Percentiles rank a stretch among this genome's conserved stretches.
phyloP scores from a whole-genome alignment of 2,113 vertebrate genomes.

The Phylloscopus whistleri region DNA sequence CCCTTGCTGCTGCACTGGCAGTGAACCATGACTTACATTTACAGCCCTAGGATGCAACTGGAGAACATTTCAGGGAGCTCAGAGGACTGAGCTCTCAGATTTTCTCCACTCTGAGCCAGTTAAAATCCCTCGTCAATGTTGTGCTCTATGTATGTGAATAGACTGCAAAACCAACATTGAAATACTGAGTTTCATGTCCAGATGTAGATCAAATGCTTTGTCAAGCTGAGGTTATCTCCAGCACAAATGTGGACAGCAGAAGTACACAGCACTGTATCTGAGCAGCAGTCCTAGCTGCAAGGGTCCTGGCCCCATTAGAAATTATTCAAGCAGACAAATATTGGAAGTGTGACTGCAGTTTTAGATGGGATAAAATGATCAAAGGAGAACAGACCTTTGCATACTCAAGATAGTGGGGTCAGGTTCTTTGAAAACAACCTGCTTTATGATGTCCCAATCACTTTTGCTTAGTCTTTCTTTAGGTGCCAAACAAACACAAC shows the following conservation, averaged over 20 bases:
- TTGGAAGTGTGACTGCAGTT: neutral
- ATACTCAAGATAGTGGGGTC: neutral
- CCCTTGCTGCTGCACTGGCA: neutral
- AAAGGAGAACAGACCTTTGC: neutral
- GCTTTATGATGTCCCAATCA: neutral
- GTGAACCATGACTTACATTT: neutral
- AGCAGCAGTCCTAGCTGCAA: neutral
- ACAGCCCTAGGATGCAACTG: neutral
- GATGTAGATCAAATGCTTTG: neutral
- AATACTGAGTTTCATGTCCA: neutral
- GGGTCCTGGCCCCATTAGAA: neutral
- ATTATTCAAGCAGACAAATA: neutral
- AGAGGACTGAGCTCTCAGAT: neutral
- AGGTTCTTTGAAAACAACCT: neutral
- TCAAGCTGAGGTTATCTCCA: neutral
- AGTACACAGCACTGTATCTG: neutral
- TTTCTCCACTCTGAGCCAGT: neutral
- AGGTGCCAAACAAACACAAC: neutral
- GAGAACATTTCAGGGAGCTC: neutral
- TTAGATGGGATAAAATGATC: neutral
- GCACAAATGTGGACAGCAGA: neutral
- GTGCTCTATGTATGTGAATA: accelerated
- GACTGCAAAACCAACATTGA: neutral
- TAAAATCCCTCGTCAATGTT: neutral
- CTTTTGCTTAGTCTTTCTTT: neutral